Base-by-base conservation (phyloP, 2,888 invertebrate species). In the Hybos culiciformis region DNA sequence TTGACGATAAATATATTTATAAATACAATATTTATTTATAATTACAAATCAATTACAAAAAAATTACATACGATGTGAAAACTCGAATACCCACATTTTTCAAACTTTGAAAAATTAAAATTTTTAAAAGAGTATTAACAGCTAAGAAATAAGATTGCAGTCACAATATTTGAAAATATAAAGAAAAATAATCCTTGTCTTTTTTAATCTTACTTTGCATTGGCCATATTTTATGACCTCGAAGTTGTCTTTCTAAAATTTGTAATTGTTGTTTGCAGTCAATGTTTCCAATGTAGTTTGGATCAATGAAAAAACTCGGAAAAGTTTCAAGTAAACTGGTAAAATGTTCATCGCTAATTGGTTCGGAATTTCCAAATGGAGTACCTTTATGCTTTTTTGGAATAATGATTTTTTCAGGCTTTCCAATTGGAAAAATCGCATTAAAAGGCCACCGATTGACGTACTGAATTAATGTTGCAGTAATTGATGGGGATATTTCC, bases 161-260 rank as follows among this genome's bases (percentile, higher is more conserved):
- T n/a, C n/a, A n/a, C n/a, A n/a, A n/a, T n/a, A n/a, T n/a, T n/a
- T n/a, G n/a, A n/a, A n/a, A n/a, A n/a, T n/a, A n/a, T 11, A 33
- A 23, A 19, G 15, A 20, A 36, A 3, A 15, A 15, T 20, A 37
- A 7, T 9, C 1, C 3, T 14, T 24, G 17, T 9, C 9, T 15
- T 34, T 36, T 14, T 9, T 14, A n/a, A 53, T 71, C 76, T 74
- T 69, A 80, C 80, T 80, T 64, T 78, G 79, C 52, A 81, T 62
- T 44, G 80, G 78, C 81, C 81, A 81, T 51, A 80, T 56, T 62
- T 78, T 79, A 47, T 75, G 71, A 42, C 77, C 77, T 23, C 77
- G 73, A 55, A 81, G 62, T 62, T 81, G 80, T 48, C 78, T 69
- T 51, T 79, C 66, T 52, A 80, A 73, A 54, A 80, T 75, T 61